Evolutionary conservation across 2,113 vertebrate genomes (phyloP), one percentile per base, ranked within the genome.

Genomic region (Perca fluviatilis): DNA sequence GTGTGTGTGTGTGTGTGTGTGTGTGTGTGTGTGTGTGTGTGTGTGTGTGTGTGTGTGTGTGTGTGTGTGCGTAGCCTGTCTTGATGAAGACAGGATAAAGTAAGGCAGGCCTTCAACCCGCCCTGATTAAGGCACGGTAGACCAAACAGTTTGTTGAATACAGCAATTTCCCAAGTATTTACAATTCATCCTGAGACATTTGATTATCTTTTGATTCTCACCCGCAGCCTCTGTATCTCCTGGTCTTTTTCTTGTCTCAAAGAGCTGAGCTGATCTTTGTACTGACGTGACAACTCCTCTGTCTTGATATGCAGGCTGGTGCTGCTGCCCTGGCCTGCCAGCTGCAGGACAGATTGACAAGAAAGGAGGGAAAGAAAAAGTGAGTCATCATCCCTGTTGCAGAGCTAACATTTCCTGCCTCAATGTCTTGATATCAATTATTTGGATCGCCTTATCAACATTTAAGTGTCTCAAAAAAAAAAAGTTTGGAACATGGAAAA

Each of bases 211-310:
- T 11, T 10, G 10, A 27, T 3, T 64, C 96, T 92, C 70, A 99
- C 98, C 96, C 95, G 92, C 33, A 99, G 94, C 30, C 56, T 95
- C 90, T 93, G 83, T 33, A 99, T 96, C 94, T 99, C 97, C 33
- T 88, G 91, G 14, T 99, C 98, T 86, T 99, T 99, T 43, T 99
- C 97, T 23, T 92, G 86, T 40, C 95, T 93, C 82, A 99, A 86
- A 64, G 80, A 80, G 33, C 85, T 95, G 50, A 99, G 93, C 96
- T 97, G 97, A 64, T 99, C 96, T 11, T 93, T 95, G 0, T 98
- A 98, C 43, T 97, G 96, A 67, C 92, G 97, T 2, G 97, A 96
- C 84, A 98, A 92, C 54, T 98, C 97, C 12, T 98, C 97, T 0
- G 96, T 97, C 90, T 96, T 97, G 46, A 95, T 77, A 50, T 97